Conservation (phyloP, 2,888 invertebrate genomes). For the Lobophora halterata region DNA sequence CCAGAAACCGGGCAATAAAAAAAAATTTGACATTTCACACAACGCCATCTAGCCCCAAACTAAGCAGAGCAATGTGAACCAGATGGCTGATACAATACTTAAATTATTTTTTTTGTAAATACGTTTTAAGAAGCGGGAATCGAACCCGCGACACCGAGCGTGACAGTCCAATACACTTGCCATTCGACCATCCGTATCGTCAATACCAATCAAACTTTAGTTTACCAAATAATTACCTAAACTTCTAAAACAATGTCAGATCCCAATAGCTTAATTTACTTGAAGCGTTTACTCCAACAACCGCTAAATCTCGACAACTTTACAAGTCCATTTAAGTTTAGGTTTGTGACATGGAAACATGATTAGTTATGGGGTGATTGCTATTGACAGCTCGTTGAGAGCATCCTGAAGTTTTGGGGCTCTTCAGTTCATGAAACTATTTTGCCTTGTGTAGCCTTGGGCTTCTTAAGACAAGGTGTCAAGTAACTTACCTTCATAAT, state of each 20-base stretch:
- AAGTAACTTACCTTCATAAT: too few relatives aligned
- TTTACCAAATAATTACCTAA: conserved; percentile 15
- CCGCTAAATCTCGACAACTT: conserved; percentile 50
- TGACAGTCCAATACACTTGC: too few relatives aligned
- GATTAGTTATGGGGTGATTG: conserved; percentile 33
- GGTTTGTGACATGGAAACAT: conserved; percentile 46
- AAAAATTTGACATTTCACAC: too few relatives aligned
- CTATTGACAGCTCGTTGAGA: conserved; percentile 18
- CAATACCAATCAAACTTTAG: conserved; percentile 9
- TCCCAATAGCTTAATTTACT: conserved; percentile 41
- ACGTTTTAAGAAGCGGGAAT: too few relatives aligned
- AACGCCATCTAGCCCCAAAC: too few relatives aligned
- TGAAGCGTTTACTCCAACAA: conserved; percentile 26
- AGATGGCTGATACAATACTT: too few relatives aligned
- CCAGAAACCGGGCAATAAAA: too few relatives aligned
- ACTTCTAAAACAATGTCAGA: conserved; percentile 29
- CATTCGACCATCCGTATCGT: not conserved
- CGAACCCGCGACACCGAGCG: too few relatives aligned
- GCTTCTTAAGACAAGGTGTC: too few relatives aligned
- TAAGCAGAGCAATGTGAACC: too few relatives aligned
- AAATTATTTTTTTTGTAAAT: too few relatives aligned
- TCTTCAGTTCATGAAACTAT: conserved; percentile 34
- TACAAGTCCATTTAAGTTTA: conserved; percentile 50
- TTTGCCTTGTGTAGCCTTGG: conserved; percentile 9
- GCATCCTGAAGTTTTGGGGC: conserved; percentile 9